Conservation (phyloP, 1,140 invertebrate genomes). For the Pteromalus puparum region DNA sequence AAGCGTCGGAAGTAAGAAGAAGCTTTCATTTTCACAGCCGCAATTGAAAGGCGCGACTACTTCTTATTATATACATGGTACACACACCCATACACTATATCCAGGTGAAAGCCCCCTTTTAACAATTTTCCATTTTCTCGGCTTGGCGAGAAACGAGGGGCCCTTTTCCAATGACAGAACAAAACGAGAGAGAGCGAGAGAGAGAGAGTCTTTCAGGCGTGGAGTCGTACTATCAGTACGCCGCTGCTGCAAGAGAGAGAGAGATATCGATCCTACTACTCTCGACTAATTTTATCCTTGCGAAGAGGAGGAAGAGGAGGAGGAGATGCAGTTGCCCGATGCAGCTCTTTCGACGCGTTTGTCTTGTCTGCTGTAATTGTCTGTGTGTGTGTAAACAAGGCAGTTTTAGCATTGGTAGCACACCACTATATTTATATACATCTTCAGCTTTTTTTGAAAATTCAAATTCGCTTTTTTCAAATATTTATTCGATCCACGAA, state of each 20-base stretch:
- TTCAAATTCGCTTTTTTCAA: too few relatives aligned
- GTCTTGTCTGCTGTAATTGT: background rate
- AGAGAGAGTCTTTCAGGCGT: background rate
- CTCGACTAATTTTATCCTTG: slow-evolving; percentile 33
- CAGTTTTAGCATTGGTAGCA: too few relatives aligned
- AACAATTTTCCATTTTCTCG: background rate
- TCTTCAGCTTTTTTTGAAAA: too few relatives aligned
- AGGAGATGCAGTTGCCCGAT: background rate
- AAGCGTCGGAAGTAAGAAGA: background rate
- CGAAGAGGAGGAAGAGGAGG: background rate
- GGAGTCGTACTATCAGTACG: background rate
- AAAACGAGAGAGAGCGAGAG: background rate
- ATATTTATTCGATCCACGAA: too few relatives aligned
- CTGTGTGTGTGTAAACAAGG: background rate
- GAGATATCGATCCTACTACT: slow-evolving; percentile 19
- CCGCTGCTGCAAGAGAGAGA: background rate
- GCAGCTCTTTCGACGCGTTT: background rate
- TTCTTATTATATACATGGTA: background rate
- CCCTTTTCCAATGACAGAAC: background rate
- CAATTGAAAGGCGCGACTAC: too few relatives aligned
- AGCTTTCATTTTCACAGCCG: background rate
- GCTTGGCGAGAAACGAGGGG: background rate
- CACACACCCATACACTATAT: background rate
- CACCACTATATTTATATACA: too few relatives aligned
- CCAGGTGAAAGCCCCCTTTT: background rate